Base-by-base conservation (phyloP, 1,140 invertebrate species). In the Idris sp. region DNA sequence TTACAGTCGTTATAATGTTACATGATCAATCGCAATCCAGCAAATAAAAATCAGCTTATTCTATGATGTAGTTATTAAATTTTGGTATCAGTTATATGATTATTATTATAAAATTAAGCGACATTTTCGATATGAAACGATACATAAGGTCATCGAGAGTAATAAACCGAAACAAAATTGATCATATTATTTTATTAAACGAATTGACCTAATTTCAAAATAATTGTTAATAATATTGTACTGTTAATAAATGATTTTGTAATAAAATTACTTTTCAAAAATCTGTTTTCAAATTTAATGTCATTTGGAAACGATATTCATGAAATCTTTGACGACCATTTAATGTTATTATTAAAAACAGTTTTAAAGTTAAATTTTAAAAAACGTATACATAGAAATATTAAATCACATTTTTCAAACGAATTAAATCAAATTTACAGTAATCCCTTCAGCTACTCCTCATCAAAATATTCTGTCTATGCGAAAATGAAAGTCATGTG, bases 161-260 rank as follows among this genome's bases (percentile, higher is more conserved):
- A 56, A 56, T 67, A 48, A 67, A 67, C 28, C 51, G 51, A 56
- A 53, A 48, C 33, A 26, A 67, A 56, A 36, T 67, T 54, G 22
- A 48, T 56, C 25, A 56, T 33, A 40, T 67, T 67, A 53, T 48
- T 40, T 14, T 15, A 48, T 22, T 31, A 40, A 68, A 49, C 26
- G 44, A 41, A 68, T 35, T 49, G 43, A 56, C 62, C 51, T 40
- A 67, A 56, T 67, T 67, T 67, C 33, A 33, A 18, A 56, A 46
- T 56, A 56, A 67, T 64, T 35, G 53, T 67, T 31, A 56, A 54
- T 54, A 65, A 35, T 58, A 67, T 48, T 28, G 18, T 9, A 6
- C 31, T 49, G 43, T 58, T 56, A 67, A 67, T 58, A 18, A 58
- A 43, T 67, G 43, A 26, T 67, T 67, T 25, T 54, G 54, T 67